Conservation (phyloP, 1,140 invertebrate genomes). For the Papilio dardanus region DNA sequence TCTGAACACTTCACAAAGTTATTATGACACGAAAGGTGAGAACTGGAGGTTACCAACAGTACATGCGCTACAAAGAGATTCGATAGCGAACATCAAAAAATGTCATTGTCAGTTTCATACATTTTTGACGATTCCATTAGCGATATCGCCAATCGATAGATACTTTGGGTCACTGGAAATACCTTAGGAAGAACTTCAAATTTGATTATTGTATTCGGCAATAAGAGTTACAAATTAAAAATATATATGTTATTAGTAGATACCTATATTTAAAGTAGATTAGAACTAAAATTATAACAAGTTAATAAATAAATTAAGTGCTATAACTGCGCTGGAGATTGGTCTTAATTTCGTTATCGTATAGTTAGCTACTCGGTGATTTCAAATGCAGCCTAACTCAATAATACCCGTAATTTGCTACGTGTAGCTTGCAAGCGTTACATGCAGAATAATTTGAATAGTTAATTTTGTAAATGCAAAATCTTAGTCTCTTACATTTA, state of each 20-base stretch:
- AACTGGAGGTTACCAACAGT: no score
- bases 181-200: no score
- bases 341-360: background rate
- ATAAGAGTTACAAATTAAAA: background rate
- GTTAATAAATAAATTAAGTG: background rate
- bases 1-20: background rate
- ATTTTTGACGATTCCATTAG: no score
- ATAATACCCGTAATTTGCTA: background rate
- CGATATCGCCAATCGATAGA: no score
- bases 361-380: background rate
- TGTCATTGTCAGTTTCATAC: no score
- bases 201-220: background rate
- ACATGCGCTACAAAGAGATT: no score
- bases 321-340: constrained; percentile 6
- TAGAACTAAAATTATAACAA: background rate
- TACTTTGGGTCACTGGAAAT: no score
- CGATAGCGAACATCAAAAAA: no score
- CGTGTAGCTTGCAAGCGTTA: background rate
- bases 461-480: background rate
- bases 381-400: constrained; percentile 11
- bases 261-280: background rate
- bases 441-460: background rate
- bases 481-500: no score
- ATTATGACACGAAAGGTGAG: no score
- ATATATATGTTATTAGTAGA: background rate